Base-by-base conservation (phyloP, 2,113 vertebrate genomes). In the Atherinomorus stipes region DNA sequence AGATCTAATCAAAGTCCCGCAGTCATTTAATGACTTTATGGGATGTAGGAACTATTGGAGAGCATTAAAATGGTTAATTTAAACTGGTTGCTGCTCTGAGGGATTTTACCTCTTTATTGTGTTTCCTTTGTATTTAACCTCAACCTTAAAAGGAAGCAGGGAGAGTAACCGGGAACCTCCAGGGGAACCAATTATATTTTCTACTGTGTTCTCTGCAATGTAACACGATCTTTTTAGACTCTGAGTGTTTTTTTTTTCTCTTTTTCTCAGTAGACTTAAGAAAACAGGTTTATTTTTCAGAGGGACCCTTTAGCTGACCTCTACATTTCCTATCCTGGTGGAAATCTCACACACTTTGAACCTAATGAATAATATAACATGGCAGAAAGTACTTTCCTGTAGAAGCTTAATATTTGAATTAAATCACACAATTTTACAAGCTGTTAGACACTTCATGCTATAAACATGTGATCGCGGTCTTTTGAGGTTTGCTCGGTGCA, bases 111-210 rank as follows among this genome's bases (percentile, higher is more conserved):
- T 82, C 71, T 83, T 90, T 85, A 84, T 78, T 90, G 61, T 83
- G 63, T 86, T 91, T 84, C 81, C 83, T 85, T 84, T 89, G 71
- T 85, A 54, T 79, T 86, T 84, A 84, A 85, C 77, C 87, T 88
- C 66, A 71, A 74, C 73, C 83, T 82, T 63, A 52, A 66, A 59
- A 77, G 78, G 83, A 85, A 76, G 62, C 59, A 54, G 54, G n/a
- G 66, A 45, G 47, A 76, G 78, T 73, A 87, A 70, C 11, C 49
- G 61, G 44, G 67, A 80, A 78, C 76, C 80, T 84, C 85, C 57
- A 49, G 59, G 80, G 73, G 80, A 80, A 67, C 65, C 65, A 77
- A 71, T 85, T 87, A 80, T 82, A 67, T 84, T 86, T 81, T 25
- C 52, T 62, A 28, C 34, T 37, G n/a, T 76, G 64, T 74, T 83